Percentiles rank a stretch among this genome's conserved stretches.
Conservation (phyloP, 1,140 invertebrate species). For the Drosophila ananassae region DNA sequence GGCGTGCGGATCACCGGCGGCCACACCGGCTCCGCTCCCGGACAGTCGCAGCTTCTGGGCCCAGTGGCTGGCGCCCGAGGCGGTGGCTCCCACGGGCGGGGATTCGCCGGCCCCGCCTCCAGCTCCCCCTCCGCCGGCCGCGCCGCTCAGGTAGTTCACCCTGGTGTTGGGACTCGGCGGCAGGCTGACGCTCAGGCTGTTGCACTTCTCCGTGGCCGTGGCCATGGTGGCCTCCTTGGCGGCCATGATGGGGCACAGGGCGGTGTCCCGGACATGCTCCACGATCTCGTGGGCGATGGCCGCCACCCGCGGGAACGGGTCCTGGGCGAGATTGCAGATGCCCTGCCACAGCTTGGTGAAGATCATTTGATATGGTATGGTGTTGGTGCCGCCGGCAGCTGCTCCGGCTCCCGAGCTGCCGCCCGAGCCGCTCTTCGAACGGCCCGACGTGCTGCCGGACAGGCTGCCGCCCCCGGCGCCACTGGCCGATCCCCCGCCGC, state of each 20-base stretch:
- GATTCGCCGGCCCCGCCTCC: conserved; percentile 9
- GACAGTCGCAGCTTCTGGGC: conserved; percentile 57
- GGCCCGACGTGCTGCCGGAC: conserved; percentile 41
- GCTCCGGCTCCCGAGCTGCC: conserved; percentile 29
- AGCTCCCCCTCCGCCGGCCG: neutral
- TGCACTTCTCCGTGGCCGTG: conserved; percentile 64
- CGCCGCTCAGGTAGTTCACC: conserved; percentile 63
- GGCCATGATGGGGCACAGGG: conserved; percentile 67
- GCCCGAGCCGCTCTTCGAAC: conserved; percentile 54
- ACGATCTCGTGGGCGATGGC: conserved; percentile 91
- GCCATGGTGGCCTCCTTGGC: conserved; percentile 78
- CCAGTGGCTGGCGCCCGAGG: conserved; percentile 42
- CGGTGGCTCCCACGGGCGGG: conserved; percentile 15
- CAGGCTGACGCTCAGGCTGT: conserved; percentile 84
- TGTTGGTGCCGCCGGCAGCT: conserved; percentile 42
- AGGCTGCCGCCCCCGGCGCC: conserved; percentile 1
- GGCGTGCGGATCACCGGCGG: conserved; percentile 36
- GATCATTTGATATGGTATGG: conserved; percentile 86
- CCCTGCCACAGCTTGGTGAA: conserved; percentile 95
- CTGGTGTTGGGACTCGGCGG: conserved; percentile 86
- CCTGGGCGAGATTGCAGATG: conserved; percentile 89
- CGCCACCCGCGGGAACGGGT: conserved; percentile 93
- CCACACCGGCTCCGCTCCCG: conserved; percentile 18
- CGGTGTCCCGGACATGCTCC: conserved; percentile 89
- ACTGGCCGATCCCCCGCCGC: neutral